Base-by-base conservation (phyloP, 2,797 vertebrate species). In the Cynodonichthys magdalenae region DNA sequence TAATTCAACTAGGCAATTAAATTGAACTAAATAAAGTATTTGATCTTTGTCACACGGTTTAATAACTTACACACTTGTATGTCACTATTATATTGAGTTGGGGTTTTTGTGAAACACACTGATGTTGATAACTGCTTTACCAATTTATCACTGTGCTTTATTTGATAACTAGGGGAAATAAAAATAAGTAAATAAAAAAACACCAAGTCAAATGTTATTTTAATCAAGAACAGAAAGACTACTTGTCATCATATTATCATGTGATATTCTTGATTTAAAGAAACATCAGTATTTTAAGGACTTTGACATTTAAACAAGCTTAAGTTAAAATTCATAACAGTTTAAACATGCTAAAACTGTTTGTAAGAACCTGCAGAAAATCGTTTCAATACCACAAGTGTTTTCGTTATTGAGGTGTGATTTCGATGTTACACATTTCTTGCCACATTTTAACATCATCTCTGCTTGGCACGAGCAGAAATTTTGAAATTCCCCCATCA, bases 131-230 rank as follows among this genome's bases (percentile, higher is more conserved):
- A 18, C 19, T 19, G n/a, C 45, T 46, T 24, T 49, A 49, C 47
- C 47, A 49, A 49, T 24, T 14, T 4, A 27, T 12, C 10, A 20
- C 12, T 36, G 10, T 10, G 14, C 9, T 36, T 29, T 18, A 20
- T 54, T 39, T 53, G 34, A 15, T 39, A 53, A 20, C 31, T 39
- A 10, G 9, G 34, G 9, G 34, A 11, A 11, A 11, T 36, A 5
- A 2, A 20, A 15, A 31, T 41, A 12, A 24, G 24, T 39, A 15
- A 54, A 36, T 29, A 53, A 53, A 53, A 53, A 34, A 5, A 10
- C 56, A 76, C 53, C 47, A 67, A 39, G 52, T 53, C 53, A 59
- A 57, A 76, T 81, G 63, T n/a, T n/a, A n/a, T n/a, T n/a, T n/a
- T n/a, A n/a, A n/a, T n/a, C n/a, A n/a, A n/a, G n/a, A n/a, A n/a